Evolutionary conservation across 53 echinoderm and acorn worm genomes (phyloP).

Genomic region (Hippasteria phrygiana): DNA sequence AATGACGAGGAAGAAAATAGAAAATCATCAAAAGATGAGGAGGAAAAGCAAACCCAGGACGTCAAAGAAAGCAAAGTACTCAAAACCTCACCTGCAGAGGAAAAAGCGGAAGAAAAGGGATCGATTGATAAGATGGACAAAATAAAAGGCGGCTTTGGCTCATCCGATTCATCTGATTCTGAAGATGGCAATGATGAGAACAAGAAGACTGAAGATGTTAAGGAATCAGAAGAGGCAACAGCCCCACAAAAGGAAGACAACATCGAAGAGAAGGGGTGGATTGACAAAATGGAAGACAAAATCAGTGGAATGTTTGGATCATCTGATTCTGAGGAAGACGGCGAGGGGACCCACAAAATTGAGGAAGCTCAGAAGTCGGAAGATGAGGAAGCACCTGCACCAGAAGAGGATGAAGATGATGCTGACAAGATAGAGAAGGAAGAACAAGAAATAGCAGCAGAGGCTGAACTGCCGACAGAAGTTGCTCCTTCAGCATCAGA

Average conservation of each 20-base stretch:
- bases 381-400: no score
- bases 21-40: conserved; percentile 19
- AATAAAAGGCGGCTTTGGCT: not conserved
- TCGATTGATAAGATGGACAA: not conserved
- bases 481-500: not conserved
- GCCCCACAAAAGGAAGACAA: not conserved
- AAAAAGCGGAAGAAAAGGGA: conserved; percentile 4
- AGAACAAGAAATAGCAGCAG: conserved; percentile 5
- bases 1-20: conserved; percentile 27
- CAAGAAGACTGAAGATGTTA: not conserved
- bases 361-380: no score
- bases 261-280: not conserved
- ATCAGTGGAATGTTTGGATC: not conserved
- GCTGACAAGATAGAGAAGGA: conserved; percentile 34
- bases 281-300: not conserved
- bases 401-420: no score
- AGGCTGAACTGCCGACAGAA: not conserved
- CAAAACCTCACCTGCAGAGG: conserved; percentile 13
- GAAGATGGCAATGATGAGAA: conserved; percentile 31
- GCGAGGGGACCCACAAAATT: no score
- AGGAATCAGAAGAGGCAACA: not conserved
- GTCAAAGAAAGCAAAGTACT: conserved; percentile 12
- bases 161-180: not conserved
- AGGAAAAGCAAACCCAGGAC: conserved; percentile 36
- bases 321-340: conserved; percentile 31